Base-by-base conservation (phyloP, 2,113 vertebrate genomes). In the Microcebus murinus region DNA sequence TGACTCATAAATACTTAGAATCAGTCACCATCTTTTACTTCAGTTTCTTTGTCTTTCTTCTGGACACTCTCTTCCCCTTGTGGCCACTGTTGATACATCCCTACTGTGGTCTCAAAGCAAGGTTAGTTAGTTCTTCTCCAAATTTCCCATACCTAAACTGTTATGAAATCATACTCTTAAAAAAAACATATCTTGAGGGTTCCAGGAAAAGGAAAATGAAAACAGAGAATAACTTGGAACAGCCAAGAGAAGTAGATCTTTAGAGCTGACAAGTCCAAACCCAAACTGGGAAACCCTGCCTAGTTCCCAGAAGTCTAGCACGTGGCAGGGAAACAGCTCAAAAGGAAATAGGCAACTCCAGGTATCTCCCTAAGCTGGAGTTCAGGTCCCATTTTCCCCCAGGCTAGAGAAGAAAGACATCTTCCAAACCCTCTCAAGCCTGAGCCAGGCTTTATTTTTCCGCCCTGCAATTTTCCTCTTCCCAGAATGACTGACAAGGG, bases 371-470 rank as follows among this genome's bases (percentile, higher is more conserved):
- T 50, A 77, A 6, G 39, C 39, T 77, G 68, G 81, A 87, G 9
- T 90, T 82, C 29, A 67, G 8, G 39, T 81, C 36, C 45, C 13
- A 50, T n/a, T 90, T 63, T 2, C 23, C 9, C 8, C 61, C 27
- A 79, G 18, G 4, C 70, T 88, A 93, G 79, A 94, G 65, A 94
- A 94, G 65, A 94, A 95, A 68, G 27, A 74, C 86, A 55, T 61
- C 25, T 42, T 76, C 52, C 25, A 57, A 23, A 48, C 15, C 42
- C 70, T 77, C 45, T 63, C 42, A 63, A 45, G 52, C n/a, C 45
- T 25, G 61, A 48, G 29, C 31, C 14, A 79, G 50, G 29, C 68
- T 83, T 91, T 63, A 25, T 90, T 87, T 89, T 94, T 34, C 10
- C 52, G 14, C 68, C 55, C 59, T 61, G 14, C n/a, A 81, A 73